Percentiles rank a stretch among this genome's conserved stretches.
Conservation (phyloP, 1,140 invertebrate genomes). For the Drosophila simulans region DNA sequence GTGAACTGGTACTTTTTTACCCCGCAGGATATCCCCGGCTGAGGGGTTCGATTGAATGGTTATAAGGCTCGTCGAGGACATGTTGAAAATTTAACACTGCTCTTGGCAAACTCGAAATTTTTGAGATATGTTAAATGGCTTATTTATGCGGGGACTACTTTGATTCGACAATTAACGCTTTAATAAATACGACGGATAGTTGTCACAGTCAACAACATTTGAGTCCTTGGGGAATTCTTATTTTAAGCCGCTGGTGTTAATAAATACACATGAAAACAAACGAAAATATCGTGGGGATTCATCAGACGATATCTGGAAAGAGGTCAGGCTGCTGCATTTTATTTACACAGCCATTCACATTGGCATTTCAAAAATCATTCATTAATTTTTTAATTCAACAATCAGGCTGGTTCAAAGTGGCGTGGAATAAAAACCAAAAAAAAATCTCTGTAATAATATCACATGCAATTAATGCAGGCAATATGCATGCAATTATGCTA, state of each 20-base stretch:
- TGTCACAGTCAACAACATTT: neutral
- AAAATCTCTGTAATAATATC: slow-evolving; percentile 18
- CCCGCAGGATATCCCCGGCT: neutral
- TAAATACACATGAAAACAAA: slow-evolving; percentile 34
- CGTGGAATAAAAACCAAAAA: slow-evolving; percentile 4
- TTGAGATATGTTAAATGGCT: slow-evolving; percentile 22
- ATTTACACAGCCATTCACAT: slow-evolving; percentile 37
- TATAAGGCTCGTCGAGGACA: neutral
- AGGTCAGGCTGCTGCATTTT: slow-evolving; percentile 13
- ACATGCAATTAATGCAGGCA: slow-evolving; percentile 25
- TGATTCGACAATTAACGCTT: slow-evolving; percentile 6
- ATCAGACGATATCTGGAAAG: slow-evolving; percentile 15
- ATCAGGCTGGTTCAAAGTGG: slow-evolving; percentile 15
- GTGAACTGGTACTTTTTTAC: neutral
- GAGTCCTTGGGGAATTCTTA: slow-evolving; percentile 1
- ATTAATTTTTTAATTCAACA: slow-evolving; percentile 56
- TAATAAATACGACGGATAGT: slow-evolving; percentile 9
- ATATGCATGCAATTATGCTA: slow-evolving; percentile 21
- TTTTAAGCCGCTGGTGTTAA: slow-evolving; percentile 33
- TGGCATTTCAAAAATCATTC: slow-evolving; percentile 41
- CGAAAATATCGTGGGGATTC: slow-evolving; percentile 24
- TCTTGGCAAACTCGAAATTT: slow-evolving; percentile 3
- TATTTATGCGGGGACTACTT: neutral
- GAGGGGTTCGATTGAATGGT: neutral
- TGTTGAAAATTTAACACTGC: slow-evolving; percentile 1